Evolutionary conservation across 2,888 invertebrate species (phyloP).

Genomic region (Eupithecia inturbata): DNA sequence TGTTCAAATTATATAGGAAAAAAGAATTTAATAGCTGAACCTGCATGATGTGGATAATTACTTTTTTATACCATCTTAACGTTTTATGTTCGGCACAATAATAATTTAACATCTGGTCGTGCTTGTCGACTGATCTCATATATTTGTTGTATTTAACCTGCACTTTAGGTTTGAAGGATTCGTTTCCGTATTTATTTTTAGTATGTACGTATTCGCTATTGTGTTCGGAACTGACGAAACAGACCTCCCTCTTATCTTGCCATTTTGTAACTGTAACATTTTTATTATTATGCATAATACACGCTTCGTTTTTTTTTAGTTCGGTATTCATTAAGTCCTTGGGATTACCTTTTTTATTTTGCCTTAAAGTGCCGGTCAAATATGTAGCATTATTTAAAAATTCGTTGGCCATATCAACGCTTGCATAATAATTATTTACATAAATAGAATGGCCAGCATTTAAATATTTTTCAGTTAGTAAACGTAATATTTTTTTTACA

Average conservation of each 20-base stretch:
- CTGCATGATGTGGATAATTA: slow-evolving; percentile 33
- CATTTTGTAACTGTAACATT: slow-evolving; percentile 23
- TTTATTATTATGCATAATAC: slow-evolving; percentile 22
- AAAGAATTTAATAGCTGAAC: slow-evolving; percentile 27
- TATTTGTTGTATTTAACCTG: slow-evolving; percentile 31
- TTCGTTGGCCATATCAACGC: slow-evolving; percentile 36
- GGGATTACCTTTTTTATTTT: slow-evolving; percentile 35
- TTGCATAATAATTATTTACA: slow-evolving; percentile 37
- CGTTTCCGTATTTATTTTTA: slow-evolving; percentile 28
- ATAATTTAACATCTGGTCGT: slow-evolving; percentile 26
- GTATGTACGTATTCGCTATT: slow-evolving; percentile 20
- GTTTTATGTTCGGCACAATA: slow-evolving; percentile 23
- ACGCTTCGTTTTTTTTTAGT: slow-evolving; percentile 25
- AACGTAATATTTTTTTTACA: slow-evolving; percentile 33
- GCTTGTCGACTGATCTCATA: slow-evolving; percentile 29
- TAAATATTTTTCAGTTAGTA: slow-evolving; percentile 32
- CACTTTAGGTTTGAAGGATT: slow-evolving; percentile 26
- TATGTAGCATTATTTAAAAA: slow-evolving; percentile 31
- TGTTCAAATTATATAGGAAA: slow-evolving; percentile 27
- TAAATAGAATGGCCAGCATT: slow-evolving; percentile 36
- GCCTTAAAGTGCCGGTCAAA: slow-evolving; percentile 32
- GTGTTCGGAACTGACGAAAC: slow-evolving; percentile 23
- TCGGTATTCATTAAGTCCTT: slow-evolving; percentile 24
- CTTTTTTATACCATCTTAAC: slow-evolving; percentile 24
- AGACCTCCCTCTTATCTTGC: slow-evolving; percentile 25